These are phyloP conservation scores for Acanthoscelides obtectus DNA, from an alignment of 2,888 invertebrate genomes.

Conservation along the genomic window DNA sequence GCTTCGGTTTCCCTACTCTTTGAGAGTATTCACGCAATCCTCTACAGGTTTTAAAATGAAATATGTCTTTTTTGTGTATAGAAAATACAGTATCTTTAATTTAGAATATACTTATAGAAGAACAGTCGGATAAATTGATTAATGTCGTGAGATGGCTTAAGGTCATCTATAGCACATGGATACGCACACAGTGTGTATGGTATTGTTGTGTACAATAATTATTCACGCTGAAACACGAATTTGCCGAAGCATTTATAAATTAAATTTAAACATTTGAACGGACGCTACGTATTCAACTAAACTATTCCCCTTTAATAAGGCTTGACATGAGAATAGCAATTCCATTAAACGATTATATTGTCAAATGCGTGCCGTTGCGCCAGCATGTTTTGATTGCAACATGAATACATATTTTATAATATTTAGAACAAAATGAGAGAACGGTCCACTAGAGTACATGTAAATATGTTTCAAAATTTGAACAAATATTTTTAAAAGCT, in stretches of 20 bases:
- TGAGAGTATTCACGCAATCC: too few species aligned
- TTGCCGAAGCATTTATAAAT: neutral
- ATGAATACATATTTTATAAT: too few species aligned
- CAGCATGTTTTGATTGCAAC: neutral
- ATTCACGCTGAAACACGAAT: neutral
- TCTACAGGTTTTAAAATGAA: too few species aligned
- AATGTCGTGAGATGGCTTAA: neutral
- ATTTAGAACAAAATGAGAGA: too few species aligned
- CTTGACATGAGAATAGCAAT: neutral
- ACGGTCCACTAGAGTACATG: too few species aligned
- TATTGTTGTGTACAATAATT: neutral
- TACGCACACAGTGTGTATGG: neutral
- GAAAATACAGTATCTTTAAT: too few species aligned
- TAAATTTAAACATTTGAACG: neutral
- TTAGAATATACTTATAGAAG: too few species aligned
- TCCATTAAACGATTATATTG: neutral
- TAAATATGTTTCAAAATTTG: too few species aligned
- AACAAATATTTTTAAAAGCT: too few species aligned
- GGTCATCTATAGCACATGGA: neutral
- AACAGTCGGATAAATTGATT: too few species aligned
- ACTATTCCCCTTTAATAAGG: neutral
- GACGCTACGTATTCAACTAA: neutral
- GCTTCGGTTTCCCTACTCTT: too few species aligned
- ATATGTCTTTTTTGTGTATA: too few species aligned
- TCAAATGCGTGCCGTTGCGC: neutral